Evolutionary conservation across 2,797 vertebrate genomes (phyloP), one percentile per base, ranked within the genome.

Genomic region (Anguilla obscura): DNA sequence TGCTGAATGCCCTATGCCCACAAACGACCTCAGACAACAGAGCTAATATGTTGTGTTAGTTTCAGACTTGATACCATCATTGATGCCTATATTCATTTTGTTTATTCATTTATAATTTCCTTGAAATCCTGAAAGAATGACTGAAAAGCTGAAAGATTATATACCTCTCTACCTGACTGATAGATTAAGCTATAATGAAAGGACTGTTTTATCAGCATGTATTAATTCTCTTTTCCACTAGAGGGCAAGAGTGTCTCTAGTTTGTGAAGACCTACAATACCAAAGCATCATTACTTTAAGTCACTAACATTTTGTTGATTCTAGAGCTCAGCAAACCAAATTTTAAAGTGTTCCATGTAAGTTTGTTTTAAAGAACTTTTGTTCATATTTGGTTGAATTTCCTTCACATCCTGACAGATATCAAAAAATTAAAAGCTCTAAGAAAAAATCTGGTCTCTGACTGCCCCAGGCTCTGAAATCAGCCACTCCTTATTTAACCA

Each of bases 161-260:
- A 24, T 50, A 21, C 30, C 18, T 48, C 40, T n/a, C 40, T 24
- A n/a, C 45, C 40, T 48, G 21, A 4, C 79, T n/a, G 79, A 21
- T 45, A 45, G 36, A 16, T 30, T 27, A 16, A 85, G 50, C 24
- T 30, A 2, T 85, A 16, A 84, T 52, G 24, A 10, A 27, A n/a
- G 10, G 27, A 45, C 33, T 45, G 74, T 7, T 40, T 14, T 85
- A 33, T 33, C n/a, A 14, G 12, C 14, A 58, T 10, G 6, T 84
- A 50, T 45, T n/a, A 33, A 14, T 54, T 52, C 21, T 14, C 24
- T 16, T 50, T 7, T 56, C 84, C 89, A 86, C 87, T 87, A 89
- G 84, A 88, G 56, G 74, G 60, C 86, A 86, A 40, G 48, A 82
- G 84, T 82, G 45, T 30, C 27, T 14, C 52, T 85, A 33, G n/a